Evolutionary conservation across 1,140 invertebrate species (phyloP).

Genomic region (Apis laboriosa): DNA sequence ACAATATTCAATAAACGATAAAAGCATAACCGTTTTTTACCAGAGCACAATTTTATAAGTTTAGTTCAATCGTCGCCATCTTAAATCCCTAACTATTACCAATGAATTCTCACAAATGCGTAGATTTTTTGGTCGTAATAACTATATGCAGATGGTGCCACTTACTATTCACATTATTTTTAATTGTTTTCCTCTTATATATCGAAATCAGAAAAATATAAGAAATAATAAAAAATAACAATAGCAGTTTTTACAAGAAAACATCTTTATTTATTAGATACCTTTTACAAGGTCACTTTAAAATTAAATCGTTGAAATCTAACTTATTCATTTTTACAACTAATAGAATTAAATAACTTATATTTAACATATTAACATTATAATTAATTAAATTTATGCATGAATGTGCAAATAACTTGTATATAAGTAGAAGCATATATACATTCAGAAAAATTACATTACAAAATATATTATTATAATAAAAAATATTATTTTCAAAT

Average conservation of each 20-base stretch:
- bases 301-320: slow-evolving; percentile 14
- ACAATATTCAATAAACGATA: slow-evolving; percentile 32
- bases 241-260: slow-evolving; percentile 9
- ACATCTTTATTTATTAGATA: slow-evolving; percentile 19
- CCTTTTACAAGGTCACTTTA: neutral
- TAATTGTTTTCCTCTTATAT: neutral
- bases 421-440: neutral
- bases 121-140: neutral
- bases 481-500: too few relatives aligned
- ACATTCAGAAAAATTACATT: slow-evolving; percentile 10
- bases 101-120: slow-evolving; percentile 18
- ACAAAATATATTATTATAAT: neutral
- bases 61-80: slow-evolving; percentile 59
- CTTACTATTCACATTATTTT: neutral
- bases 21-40: slow-evolving; percentile 23
- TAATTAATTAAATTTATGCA: neutral
- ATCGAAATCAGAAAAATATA: neutral
- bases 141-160: slow-evolving; percentile 5
- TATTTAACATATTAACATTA: slow-evolving; percentile 16
- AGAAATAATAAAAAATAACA: neutral
- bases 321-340: neutral
- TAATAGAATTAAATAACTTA: slow-evolving; percentile 3
- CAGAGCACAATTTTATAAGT: slow-evolving; percentile 47
- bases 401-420: neutral
- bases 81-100: slow-evolving; percentile 44